A percentile compares a stretch with the other conserved stretches of the same genome.
phyloP scores from a whole-genome alignment of 1,140 invertebrate species.

The Bombus waltoni region DNA sequence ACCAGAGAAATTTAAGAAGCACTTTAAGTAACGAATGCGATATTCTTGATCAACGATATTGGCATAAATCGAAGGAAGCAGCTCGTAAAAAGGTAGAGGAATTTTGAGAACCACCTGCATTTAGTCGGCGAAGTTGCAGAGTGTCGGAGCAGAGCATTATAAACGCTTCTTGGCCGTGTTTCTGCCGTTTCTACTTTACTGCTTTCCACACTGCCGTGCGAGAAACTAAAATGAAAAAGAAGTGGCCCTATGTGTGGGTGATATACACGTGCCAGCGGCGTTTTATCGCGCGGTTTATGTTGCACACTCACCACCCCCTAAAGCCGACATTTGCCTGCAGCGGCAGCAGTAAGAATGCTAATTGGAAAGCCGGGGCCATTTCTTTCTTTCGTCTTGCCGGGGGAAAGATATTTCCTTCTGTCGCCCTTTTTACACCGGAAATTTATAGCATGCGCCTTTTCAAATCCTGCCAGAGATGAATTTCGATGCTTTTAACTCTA shows the following conservation, averaged over 20 bases:
- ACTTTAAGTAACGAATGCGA: background rate
- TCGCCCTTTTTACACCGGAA: slow-evolving; percentile 26
- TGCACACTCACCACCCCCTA: slow-evolving; percentile 62
- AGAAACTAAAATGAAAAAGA: slow-evolving; percentile 67
- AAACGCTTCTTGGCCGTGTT: slow-evolving; percentile 70
- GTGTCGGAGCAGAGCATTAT: slow-evolving; percentile 61
- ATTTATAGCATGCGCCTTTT: slow-evolving; percentile 17
- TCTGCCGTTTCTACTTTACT: slow-evolving; percentile 69
- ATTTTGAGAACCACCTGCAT: slow-evolving; percentile 56
- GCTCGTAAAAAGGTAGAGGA: background rate
- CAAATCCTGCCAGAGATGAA: background rate
- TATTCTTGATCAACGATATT: background rate
- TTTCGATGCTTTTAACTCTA: slow-evolving; percentile 1
- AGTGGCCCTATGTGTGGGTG: slow-evolving; percentile 44
- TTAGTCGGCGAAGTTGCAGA: slow-evolving; percentile 50
- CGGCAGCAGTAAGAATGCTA: slow-evolving; percentile 72
- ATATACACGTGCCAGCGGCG: slow-evolving; percentile 60
- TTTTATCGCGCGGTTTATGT: slow-evolving; percentile 79
- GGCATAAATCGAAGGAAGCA: background rate
- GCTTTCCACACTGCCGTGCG: slow-evolving; percentile 52
- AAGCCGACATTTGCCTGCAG: slow-evolving; percentile 61
- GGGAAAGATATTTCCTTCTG: slow-evolving; percentile 49
- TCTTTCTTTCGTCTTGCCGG: slow-evolving; percentile 65
- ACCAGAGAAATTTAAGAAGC: background rate
- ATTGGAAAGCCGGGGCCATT: slow-evolving; percentile 73